These are phyloP conservation scores for Pontoporia blainvillei DNA, from an alignment of 2,113 vertebrate species.

Conservation along the genomic window DNA sequence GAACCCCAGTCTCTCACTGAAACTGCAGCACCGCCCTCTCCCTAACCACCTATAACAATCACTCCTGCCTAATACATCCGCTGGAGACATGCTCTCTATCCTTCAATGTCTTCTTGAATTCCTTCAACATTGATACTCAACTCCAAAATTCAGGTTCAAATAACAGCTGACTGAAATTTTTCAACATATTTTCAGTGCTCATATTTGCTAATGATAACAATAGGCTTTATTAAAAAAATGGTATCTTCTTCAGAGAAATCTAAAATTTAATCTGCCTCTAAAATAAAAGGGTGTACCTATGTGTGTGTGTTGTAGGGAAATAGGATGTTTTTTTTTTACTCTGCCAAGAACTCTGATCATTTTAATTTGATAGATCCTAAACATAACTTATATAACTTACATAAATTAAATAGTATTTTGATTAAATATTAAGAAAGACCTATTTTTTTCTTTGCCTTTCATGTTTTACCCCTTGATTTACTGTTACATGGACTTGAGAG, in stretches of 20 bases:
- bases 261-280: constrained; percentile 1
- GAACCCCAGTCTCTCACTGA: not conserved
- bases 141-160: constrained; percentile 6
- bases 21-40: not conserved
- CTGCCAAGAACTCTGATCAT: not conserved
- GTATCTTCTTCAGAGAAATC: not conserved
- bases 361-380: not conserved
- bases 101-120: not conserved
- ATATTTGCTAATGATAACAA: not conserved
- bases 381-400: too few relatives aligned
- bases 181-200: not conserved
- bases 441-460: not conserved
- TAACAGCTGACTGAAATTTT: not conserved
- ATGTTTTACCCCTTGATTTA: not conserved
- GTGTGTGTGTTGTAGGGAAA: not conserved
- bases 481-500: not conserved
- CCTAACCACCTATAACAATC: not conserved
- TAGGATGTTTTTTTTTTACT: not conserved
- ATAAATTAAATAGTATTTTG: not conserved
- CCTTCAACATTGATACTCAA: not conserved
- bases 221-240: not conserved
- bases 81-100: not conserved
- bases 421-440: not conserved
- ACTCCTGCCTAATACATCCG: not conserved
- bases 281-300: not conserved